Percentiles rank a stretch among this genome's conserved stretches.
Conservation (phyloP, 2,797 vertebrate species). For the Rallus crepitans region DNA sequence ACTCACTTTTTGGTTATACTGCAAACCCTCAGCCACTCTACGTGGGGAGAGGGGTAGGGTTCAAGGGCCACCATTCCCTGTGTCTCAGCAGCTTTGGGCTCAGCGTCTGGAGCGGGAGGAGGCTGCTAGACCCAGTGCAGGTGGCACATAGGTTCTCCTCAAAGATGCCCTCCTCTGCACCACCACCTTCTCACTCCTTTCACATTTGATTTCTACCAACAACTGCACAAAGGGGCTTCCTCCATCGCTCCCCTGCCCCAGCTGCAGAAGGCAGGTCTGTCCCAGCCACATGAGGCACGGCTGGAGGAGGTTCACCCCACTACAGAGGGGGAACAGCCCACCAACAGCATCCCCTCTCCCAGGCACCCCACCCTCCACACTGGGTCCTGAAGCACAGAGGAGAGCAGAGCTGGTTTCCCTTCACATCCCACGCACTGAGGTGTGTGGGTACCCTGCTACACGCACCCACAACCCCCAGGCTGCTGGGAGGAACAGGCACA, state of each 20-base stretch:
- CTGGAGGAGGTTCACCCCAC: background rate
- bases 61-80: background rate
- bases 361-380: background rate
- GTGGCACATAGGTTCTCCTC: background rate
- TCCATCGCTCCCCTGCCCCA: background rate
- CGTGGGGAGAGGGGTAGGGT: background rate
- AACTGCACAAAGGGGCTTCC: background rate
- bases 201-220: background rate
- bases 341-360: background rate
- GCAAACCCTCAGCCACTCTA: background rate
- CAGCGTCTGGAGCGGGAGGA: background rate
- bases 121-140: background rate
- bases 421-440: accelerated
- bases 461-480: background rate
- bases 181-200: background rate
- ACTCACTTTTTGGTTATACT: background rate
- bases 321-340: background rate
- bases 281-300: background rate
- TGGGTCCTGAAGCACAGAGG: accelerated
- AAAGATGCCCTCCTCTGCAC: background rate
- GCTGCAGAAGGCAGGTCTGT: background rate
- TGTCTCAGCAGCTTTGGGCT: background rate
- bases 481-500: accelerated
- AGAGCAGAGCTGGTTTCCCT: background rate
- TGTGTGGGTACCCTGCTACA: accelerated